A percentile compares a stretch with the other conserved stretches of the same genome.
These are phyloP conservation scores for Xylocampa areola DNA, from an alignment of 2,888 invertebrate genomes.

Conservation along the genomic window DNA sequence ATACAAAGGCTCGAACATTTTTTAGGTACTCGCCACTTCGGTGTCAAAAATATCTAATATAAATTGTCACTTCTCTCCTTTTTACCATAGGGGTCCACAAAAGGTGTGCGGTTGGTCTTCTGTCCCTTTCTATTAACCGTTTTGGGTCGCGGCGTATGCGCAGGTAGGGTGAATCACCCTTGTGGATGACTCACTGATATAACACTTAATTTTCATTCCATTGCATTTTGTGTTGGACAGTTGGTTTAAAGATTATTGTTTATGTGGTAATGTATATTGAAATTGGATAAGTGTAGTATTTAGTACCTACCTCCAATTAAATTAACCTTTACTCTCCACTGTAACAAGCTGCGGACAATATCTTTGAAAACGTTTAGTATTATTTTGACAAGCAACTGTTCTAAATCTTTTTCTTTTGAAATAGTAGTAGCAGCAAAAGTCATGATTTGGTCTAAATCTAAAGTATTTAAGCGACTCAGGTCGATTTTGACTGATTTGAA, in stretches of 20 bases:
- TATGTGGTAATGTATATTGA: constrained; percentile 20
- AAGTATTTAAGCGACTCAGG: background rate
- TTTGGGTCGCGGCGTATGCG: constrained; percentile 50
- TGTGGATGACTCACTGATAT: constrained; percentile 53
- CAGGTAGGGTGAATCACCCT: constrained; percentile 71
- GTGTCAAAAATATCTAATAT: constrained; percentile 60
- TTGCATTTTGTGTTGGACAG: constrained; percentile 37
- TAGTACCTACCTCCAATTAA: background rate
- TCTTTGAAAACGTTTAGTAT: no score
- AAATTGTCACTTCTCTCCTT: constrained; percentile 57
- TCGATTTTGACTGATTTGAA: background rate
- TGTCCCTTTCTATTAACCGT: constrained; percentile 61
- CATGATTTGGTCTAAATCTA: no score
- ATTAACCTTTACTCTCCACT: constrained; percentile 3
- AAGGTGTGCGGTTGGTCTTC: constrained; percentile 64
- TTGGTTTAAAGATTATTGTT: constrained; percentile 14
- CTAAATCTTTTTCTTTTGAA: no score
- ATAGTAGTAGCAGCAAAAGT: no score
- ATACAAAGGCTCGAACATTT: constrained; percentile 30
- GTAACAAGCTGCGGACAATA: no score
- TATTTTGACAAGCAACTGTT: no score
- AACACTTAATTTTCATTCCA: constrained; percentile 43
- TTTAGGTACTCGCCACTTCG: constrained; percentile 45
- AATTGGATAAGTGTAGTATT: constrained; percentile 2
- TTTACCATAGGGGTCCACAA: constrained; percentile 55